phyloP scores from a whole-genome alignment of 2,797 vertebrate genomes.

The Sebastes taczanowskii region DNA sequence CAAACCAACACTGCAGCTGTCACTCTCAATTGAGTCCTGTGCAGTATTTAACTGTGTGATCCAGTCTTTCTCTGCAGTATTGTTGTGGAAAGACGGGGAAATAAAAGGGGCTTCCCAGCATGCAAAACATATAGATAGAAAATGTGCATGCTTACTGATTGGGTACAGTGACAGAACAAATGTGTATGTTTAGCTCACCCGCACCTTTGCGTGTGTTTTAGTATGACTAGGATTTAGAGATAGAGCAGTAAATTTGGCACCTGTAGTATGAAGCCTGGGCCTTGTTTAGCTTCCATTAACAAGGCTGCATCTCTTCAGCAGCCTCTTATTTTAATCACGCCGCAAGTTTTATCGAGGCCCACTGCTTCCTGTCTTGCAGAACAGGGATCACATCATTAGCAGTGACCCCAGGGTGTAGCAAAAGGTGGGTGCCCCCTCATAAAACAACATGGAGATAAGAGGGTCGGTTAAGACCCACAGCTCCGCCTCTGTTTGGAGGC shows the following conservation, averaged over 20 bases:
- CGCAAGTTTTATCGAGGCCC: conserved; percentile 81
- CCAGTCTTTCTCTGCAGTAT: conserved; percentile 22
- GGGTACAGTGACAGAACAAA: conserved; percentile 24
- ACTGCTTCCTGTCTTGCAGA: conserved; percentile 74
- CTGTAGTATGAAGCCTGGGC: conserved; percentile 58
- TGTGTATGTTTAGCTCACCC: conserved; percentile 37
- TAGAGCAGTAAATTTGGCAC: conserved; percentile 62
- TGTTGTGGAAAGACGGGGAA: conserved; percentile 37
- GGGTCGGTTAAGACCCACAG: conserved; percentile 72
- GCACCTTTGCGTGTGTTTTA: conserved; percentile 38
- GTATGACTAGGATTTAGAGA: conserved; percentile 30
- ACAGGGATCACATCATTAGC: conserved; percentile 82
- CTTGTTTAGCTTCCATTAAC: conserved; percentile 75
- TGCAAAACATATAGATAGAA: conserved; percentile 37
- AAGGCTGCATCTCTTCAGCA: conserved; percentile 61
- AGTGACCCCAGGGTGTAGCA: conserved; percentile 77
- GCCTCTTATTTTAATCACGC: conserved; percentile 78
- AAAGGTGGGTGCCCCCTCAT: conserved; percentile 77
- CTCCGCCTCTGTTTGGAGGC: conserved; percentile 73
- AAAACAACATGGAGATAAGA: conserved; percentile 78
- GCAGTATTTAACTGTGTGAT: conserved; percentile 68
- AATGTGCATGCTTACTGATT: conserved; percentile 51
- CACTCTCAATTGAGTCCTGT: conserved; percentile 71
- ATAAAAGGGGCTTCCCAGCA: conserved; percentile 35
- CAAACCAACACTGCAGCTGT: conserved; percentile 83